Evolutionary conservation across 1,140 invertebrate genomes (phyloP), one percentile per base, ranked within the genome.

Genomic region (Lucilia sericata): DNA sequence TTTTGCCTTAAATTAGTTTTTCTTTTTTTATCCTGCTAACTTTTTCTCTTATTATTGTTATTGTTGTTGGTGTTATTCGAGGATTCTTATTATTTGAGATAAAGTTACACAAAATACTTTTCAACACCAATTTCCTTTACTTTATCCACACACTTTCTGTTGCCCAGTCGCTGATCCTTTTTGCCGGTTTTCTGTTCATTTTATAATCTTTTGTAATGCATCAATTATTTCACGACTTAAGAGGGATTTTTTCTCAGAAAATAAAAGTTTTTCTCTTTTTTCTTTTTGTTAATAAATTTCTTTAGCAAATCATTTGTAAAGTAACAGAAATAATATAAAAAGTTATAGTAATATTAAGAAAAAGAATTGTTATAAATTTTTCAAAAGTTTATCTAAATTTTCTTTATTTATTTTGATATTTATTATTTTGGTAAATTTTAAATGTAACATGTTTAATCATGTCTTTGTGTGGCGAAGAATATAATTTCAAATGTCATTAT

Each of bases 161-260:
- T 30, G 25, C 25, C 25, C 51, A n/a, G 2, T n/a, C 55, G 13
- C 55, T 42, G 42, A 10, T 10, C 5, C 10, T 60, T 7, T 14
- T 60, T 14, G 14, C 14, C 14, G 10, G 25, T 30, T 30, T 30
- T 30, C 42, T 42, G 55, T 60, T 60, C 14, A 3, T 60, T 60
- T 60, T 60, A 60, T 70, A 70, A 70, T 70, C 65, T 70, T 70
- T 21, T 70, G 65, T 70, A 70, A 70, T 70, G 65, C 65, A 70
- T 70, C 65, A 70, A 70, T 70, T 70, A 70, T 70, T 70, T 70
- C n/a, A 70, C n/a, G 65, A 70, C 65, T 70, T 70, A 70, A 70
- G 21, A 70, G 65, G 65, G 65, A 70, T 70, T 70, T 70, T 70
- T 30, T 30, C 25, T 70, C 9, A 70, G 0, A 70, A 60, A 60